A percentile compares a stretch with the other conserved stretches of the same genome.
Conservation (phyloP, 2,888 invertebrate genomes). For the Acronicta leporina region DNA sequence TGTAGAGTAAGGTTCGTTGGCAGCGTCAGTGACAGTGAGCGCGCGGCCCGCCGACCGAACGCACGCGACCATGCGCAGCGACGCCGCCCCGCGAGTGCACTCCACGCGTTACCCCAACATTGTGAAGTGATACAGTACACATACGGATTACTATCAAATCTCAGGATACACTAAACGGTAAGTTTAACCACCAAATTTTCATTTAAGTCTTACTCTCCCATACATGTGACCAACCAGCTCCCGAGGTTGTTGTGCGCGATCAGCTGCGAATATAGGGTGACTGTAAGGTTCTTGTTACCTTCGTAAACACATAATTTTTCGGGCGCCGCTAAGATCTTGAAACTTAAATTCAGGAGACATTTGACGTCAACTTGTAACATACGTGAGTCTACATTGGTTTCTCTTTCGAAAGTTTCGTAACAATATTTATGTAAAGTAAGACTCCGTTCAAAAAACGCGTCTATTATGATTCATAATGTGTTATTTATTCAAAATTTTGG, state of each 20-base stretch:
- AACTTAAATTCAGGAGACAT: conserved; percentile 1
- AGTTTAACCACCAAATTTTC: conserved; percentile 38
- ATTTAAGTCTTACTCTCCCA: conserved; percentile 3
- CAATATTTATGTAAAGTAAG: conserved; percentile 60
- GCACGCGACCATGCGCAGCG: conserved; percentile 79
- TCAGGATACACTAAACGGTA: conserved; percentile 61
- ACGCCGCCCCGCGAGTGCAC: conserved; percentile 77
- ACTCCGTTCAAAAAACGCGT: conserved; percentile 34
- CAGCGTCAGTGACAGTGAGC: conserved; percentile 78
- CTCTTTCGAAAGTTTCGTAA: conserved; percentile 79
- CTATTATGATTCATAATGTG: conserved; percentile 49
- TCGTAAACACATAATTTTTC: conserved; percentile 3
- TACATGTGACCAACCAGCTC: conserved; percentile 61
- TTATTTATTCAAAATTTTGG: conserved; percentile 52
- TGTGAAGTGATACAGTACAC: conserved; percentile 79
- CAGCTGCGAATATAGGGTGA: conserved; percentile 80
- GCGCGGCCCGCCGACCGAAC: conserved; percentile 76
- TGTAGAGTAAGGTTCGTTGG: conserved; percentile 47
- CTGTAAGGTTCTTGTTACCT: conserved; percentile 57
- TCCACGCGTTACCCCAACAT: conserved; percentile 67
- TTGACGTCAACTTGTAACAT: conserved; percentile 2
- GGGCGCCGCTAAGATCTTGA: neutral
- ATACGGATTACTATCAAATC: conserved; percentile 68
- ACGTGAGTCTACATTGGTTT: conserved; percentile 58
- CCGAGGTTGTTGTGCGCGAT: conserved; percentile 63